These are phyloP conservation scores for Neogobius melanostomus DNA, from an alignment of 2,113 vertebrate species.

Conservation along the genomic window DNA sequence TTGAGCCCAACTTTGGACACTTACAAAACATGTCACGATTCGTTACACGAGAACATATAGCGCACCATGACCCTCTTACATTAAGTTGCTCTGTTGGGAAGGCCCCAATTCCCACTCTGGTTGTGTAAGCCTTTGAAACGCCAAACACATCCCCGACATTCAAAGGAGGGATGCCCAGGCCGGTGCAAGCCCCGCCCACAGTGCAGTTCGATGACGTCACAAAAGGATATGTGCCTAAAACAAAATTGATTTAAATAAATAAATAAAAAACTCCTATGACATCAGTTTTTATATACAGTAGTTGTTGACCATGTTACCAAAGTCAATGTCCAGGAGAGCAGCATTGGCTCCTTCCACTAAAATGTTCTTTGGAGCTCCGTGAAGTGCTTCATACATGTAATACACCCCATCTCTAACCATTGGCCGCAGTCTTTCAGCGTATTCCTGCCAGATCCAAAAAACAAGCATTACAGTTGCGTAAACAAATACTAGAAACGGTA, in stretches of 20 bases:
- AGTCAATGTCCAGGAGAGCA: slow-evolving; percentile 96
- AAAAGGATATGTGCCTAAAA: slow-evolving; percentile 93
- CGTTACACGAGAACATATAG: not conserved
- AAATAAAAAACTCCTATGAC: not conserved
- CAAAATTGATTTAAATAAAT: not conserved
- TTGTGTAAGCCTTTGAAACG: slow-evolving; percentile 95
- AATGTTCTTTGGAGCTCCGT: slow-evolving; percentile 91
- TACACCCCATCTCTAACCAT: slow-evolving; percentile 96
- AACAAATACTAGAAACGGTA: not conserved
- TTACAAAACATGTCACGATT: slow-evolving; percentile 34
- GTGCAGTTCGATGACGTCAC: slow-evolving; percentile 99
- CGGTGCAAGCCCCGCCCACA: slow-evolving; percentile 91
- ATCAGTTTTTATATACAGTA: not conserved
- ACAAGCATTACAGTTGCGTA: not conserved
- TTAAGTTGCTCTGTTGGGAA: slow-evolving; percentile 97
- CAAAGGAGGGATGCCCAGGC: slow-evolving; percentile 90
- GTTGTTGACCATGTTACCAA: slow-evolving; percentile 75
- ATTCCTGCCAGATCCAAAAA: slow-evolving; percentile 76
- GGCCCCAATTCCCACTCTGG: slow-evolving; percentile 93
- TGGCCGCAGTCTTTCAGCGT: slow-evolving; percentile 89
- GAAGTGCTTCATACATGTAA: slow-evolving; percentile 96
- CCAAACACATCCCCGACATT: slow-evolving; percentile 94
- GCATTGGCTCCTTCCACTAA: slow-evolving; percentile 98
- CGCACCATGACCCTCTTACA: slow-evolving; percentile 72
- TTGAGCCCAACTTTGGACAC: slow-evolving; percentile 8